Conservation (phyloP, 2,888 invertebrate species). For the Trimorus sp. region DNA sequence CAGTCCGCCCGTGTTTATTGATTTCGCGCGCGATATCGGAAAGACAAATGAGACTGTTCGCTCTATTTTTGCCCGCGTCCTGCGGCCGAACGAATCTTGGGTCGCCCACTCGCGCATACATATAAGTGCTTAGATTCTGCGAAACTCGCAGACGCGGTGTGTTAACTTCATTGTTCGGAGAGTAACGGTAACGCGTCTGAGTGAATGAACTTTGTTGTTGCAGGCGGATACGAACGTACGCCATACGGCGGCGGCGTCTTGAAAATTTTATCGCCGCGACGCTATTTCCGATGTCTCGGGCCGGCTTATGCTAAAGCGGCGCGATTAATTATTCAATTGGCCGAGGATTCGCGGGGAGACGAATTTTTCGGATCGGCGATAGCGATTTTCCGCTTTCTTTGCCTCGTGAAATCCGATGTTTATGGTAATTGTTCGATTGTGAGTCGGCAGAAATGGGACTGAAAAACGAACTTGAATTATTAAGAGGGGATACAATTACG, state of each 20-base stretch:
- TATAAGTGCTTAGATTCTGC: constrained; percentile 50
- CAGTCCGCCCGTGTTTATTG: constrained; percentile 45
- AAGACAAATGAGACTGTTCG: constrained; percentile 39
- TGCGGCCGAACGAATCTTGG: constrained; percentile 13
- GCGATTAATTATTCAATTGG: constrained; percentile 1
- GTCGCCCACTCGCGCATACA: constrained; percentile 2
- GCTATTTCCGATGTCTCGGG: constrained; percentile 10
- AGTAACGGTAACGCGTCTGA: constrained; percentile 53
- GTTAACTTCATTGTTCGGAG: constrained; percentile 51
- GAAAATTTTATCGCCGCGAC: constrained; percentile 14
- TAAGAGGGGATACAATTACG: not conserved
- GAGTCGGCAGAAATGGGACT: too few relatives aligned
- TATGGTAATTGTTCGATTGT: too few relatives aligned
- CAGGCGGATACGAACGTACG: constrained; percentile 26
- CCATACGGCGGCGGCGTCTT: constrained; percentile 30
- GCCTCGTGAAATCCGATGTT: too few relatives aligned
- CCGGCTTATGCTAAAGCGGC: not conserved
- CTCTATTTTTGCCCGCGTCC: constrained; percentile 18
- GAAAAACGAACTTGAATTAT: too few relatives aligned
- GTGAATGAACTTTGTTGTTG: constrained; percentile 50
- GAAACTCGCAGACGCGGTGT: constrained; percentile 37
- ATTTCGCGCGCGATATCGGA: constrained; percentile 39
- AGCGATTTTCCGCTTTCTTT: too few relatives aligned
- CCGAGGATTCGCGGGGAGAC: not conserved
- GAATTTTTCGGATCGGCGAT: too few relatives aligned